phyloP scores from a whole-genome alignment of 2,797 vertebrate species.

The Sebastes cheni region DNA sequence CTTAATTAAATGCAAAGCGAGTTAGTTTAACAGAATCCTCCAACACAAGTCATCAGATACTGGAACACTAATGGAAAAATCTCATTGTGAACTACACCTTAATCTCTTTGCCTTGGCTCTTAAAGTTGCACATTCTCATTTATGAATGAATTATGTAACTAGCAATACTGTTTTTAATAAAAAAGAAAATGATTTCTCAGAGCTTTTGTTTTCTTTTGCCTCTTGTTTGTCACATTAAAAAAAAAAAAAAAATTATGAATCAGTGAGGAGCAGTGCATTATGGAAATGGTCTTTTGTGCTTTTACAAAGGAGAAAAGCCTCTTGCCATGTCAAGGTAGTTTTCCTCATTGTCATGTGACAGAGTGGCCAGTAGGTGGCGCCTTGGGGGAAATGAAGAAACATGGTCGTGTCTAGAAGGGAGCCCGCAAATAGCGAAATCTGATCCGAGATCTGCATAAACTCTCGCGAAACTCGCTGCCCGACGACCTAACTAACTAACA shows the following conservation, averaged over 20 bases:
- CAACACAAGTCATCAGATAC: conserved; percentile 55
- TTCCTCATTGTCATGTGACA: not conserved
- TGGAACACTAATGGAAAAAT: conserved; percentile 71
- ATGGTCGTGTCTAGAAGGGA: too few species aligned
- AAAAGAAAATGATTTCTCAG: conserved; percentile 75
- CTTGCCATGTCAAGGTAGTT: not conserved
- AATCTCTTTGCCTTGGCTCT: conserved; percentile 83
- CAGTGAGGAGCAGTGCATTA: not conserved
- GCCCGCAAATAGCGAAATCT: too few species aligned
- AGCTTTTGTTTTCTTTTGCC: not conserved
- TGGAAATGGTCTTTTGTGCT: not conserved
- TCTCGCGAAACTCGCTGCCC: too few species aligned
- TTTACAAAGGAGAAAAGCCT: not conserved
- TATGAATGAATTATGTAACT: conserved; percentile 84
- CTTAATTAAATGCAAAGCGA: conserved; percentile 77
- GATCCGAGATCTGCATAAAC: too few species aligned
- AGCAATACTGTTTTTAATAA: conserved; percentile 88
- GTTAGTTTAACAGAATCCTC: conserved; percentile 57
- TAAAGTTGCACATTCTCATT: conserved; percentile 86
- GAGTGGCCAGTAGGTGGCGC: conserved; percentile 6
- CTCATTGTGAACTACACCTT: conserved; percentile 73
- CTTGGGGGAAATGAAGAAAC: not conserved
- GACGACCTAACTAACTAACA: too few species aligned
- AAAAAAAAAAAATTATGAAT: too few species aligned
- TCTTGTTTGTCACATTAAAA: not conserved